Evolutionary conservation across 2,888 invertebrate genomes (phyloP), one percentile per base, ranked within the genome.

Genomic region (Cryptosula pallasiana): DNA sequence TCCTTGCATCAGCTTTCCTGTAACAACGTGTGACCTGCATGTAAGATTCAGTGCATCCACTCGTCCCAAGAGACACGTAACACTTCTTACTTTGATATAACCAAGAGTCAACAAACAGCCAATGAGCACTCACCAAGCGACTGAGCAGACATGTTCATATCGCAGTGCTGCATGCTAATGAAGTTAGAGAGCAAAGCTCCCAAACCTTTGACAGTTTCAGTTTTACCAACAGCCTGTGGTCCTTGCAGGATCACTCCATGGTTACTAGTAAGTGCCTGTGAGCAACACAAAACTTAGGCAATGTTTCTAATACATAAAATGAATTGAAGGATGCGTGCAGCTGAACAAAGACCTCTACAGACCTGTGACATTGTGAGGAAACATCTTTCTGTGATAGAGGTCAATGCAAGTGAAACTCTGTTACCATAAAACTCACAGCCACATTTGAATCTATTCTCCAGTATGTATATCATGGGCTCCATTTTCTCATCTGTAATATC

Each of bases 401-500:
- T 82, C 69, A 81, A 73, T 35, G 80, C 81, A 57, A 82, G 76
- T 1, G 80, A 79, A 1, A 80, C 76, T 69, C 79, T 78, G 23
- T 79, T 79, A 1, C 84, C 84, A 74, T 83, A 83, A 76, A 84
- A 85, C 76, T 85, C 85, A 75, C 78, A 81, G 71, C 83, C 83
- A 76, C 82, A 82, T 35, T 77, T 71, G 75, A 80, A 82, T 2
- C 77, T 77, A 23, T 79, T 77, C 75, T 84, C 84, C 58, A 84
- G 77, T 23, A 84, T 81, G 78, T 80, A 81, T 58, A 84, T 75
- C 29, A 78, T 72, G 0, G 82, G 83, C 25, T 34, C 55, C 35
- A 34, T 73, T 54, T 78, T 79, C 58, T 80, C 81, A 70, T 81
- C 82, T 78, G 76, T 73, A 72, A 72, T 20, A 45, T 69, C 36